Conservation (phyloP, 2,113 vertebrate species). For the Fregata magnificens region DNA sequence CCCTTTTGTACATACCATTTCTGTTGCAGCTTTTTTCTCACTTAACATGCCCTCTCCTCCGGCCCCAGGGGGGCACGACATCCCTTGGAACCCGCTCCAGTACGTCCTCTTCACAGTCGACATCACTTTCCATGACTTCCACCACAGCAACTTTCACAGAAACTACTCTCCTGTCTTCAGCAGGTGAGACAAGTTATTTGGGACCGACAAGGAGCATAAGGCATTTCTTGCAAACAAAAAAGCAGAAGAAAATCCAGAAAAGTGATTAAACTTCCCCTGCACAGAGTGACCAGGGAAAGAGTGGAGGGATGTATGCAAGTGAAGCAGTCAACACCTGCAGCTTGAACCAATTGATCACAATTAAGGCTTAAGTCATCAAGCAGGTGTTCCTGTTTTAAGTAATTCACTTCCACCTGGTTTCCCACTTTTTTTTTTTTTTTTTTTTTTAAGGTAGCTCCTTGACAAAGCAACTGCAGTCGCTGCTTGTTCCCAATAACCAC, state of each 20-base stretch:
- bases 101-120: conserved; percentile 48
- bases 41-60: fast-evolving
- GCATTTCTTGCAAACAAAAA: conserved; percentile 7
- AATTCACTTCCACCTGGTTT: not conserved
- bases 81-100: conserved; percentile 66
- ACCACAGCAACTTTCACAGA: conserved; percentile 70
- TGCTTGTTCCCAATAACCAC: not conserved
- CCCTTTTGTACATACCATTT: fast-evolving
- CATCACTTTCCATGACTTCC: conserved; percentile 63
- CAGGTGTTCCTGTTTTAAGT: not conserved
- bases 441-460: not conserved
- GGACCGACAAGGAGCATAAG: conserved; percentile 47
- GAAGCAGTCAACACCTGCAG: not conserved
- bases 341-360: fast-evolving
- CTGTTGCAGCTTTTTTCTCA: not conserved
- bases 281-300: fast-evolving
- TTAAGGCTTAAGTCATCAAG: not conserved
- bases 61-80: conserved; percentile 40
- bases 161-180: conserved; percentile 74
- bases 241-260: not conserved
- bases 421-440: not conserved
- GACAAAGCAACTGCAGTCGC: not conserved
- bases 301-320: fast-evolving
- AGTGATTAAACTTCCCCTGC: fast-evolving
- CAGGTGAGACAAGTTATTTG: conserved; percentile 66